These are phyloP conservation scores for Phodopus roborovskii DNA, from an alignment of 2,113 vertebrate genomes.

Conservation along the genomic window DNA sequence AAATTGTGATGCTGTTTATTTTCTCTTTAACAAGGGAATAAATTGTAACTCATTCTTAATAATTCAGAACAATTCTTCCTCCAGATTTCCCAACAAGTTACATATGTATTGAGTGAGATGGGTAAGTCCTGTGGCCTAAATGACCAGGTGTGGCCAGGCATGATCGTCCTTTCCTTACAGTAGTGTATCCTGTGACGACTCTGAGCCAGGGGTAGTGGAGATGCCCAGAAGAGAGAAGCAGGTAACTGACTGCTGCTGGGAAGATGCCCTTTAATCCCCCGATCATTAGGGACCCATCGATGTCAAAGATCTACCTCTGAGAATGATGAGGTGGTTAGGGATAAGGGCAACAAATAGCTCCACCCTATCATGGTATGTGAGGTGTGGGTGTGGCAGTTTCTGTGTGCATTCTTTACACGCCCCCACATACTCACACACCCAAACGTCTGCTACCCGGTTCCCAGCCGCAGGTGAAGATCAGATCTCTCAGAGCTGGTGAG, in stretches of 20 bases:
- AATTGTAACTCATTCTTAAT: background rate
- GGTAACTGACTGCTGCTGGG: background rate
- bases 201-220: background rate
- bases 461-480: background rate
- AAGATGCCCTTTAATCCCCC: background rate
- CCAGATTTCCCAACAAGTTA: background rate
- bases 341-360: background rate
- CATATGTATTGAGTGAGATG: too few species aligned
- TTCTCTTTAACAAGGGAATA: background rate
- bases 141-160: background rate
- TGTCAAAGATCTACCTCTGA: background rate
- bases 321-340: background rate
- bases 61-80: background rate
- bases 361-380: conserved; percentile 54
- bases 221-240: background rate
- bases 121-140: background rate
- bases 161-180: background rate
- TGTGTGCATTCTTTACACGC: background rate
- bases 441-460: background rate
- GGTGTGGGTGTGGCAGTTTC: conserved; percentile 66
- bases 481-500: background rate
- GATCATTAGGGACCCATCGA: background rate
- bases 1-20: background rate
- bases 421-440: conserved; percentile 16
- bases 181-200: background rate